Evolutionary conservation across 2,888 invertebrate species (phyloP), one percentile per base, ranked within the genome.

Genomic region (Herminia tarsipennalis): DNA sequence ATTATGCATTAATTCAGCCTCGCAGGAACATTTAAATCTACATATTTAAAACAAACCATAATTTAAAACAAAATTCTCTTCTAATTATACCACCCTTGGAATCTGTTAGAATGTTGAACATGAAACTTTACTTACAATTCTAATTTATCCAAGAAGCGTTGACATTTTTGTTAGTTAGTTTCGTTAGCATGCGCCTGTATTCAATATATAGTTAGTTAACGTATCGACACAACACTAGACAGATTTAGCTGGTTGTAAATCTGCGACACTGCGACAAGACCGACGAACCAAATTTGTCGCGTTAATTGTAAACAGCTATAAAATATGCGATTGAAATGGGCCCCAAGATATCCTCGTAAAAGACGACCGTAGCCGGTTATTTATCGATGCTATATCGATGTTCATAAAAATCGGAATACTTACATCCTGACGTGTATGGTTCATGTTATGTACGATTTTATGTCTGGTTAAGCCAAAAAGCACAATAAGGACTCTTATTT

Each of bases 241-340:
- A 62, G 72, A 79, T 74, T 73, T 78, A 75, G 68, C 49, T 50
- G 57, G 69, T 52, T 64, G 70, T 76, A 75, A 76, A 76, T 72
- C 69, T 70, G 74, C 66, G 60, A 70, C 58, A 54, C 52, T 25
- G 42, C 48, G 41, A 32, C 49, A 50, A 56, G 53, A 39, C 49
- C 29, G 25, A 54, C 58, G 48, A 53, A 59, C 44, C 56, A 54
- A 71, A 71, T 72, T 71, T 77, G 78, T 77, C 75, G 60, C 51
- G 52, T 63, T 63, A 67, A 70, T 70, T 66, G 67, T 75, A 73
- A 76, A 78, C 69, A 73, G 53, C 66, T 55, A 69, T 76, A 72
- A 79, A 75, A 65, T 62, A 66, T 44, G 58, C 46, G 50, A 66
- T 70, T 54, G 62, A 64, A 60, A 53, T 55, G 52, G 42, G 55